These are phyloP conservation scores for Macrophya annulata DNA, from an alignment of 2,888 invertebrate species.

Conservation along the genomic window DNA sequence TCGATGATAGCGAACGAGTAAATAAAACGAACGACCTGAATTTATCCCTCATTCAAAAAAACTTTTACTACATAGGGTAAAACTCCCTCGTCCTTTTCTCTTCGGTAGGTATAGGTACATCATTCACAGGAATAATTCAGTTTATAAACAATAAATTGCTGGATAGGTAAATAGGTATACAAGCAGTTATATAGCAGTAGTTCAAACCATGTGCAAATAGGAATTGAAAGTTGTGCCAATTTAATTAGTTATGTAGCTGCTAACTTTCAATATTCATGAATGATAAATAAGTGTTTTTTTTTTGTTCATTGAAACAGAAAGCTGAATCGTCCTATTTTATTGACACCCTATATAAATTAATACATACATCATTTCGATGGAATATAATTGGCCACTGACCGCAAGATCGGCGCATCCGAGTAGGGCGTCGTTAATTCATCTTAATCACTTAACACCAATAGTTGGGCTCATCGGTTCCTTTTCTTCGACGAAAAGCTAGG, in stretches of 20 bases:
- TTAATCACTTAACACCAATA: slow-evolving; percentile 46
- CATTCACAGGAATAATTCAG: slow-evolving; percentile 25
- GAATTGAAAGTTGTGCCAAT: too few species aligned
- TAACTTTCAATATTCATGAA: not conserved
- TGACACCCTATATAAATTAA: not conserved
- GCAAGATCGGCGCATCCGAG: slow-evolving; percentile 17
- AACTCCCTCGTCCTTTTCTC: not conserved
- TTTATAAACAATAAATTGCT: slow-evolving; percentile 15
- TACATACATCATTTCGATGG: not conserved
- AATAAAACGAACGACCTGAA: slow-evolving; percentile 43
- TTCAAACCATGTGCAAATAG: not conserved
- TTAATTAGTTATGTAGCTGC: not conserved
- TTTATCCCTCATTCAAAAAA: slow-evolving; percentile 36
- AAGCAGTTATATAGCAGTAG: not conserved
- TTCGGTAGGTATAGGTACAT: not conserved
- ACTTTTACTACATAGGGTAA: slow-evolving; percentile 8
- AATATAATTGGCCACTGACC: slow-evolving; percentile 32
- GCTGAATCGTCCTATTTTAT: not conserved
- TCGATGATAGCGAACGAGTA: not conserved
- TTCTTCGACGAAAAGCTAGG: not conserved
- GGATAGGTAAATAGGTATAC: not conserved
- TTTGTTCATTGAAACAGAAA: not conserved
- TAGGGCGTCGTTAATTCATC: slow-evolving; percentile 35
- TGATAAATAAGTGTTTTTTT: not conserved
- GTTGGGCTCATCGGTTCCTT: slow-evolving; percentile 32